Evolutionary conservation across 2,888 invertebrate genomes (phyloP), one percentile per base, ranked within the genome.

Genomic region (Drosophila flavopinicola): DNA sequence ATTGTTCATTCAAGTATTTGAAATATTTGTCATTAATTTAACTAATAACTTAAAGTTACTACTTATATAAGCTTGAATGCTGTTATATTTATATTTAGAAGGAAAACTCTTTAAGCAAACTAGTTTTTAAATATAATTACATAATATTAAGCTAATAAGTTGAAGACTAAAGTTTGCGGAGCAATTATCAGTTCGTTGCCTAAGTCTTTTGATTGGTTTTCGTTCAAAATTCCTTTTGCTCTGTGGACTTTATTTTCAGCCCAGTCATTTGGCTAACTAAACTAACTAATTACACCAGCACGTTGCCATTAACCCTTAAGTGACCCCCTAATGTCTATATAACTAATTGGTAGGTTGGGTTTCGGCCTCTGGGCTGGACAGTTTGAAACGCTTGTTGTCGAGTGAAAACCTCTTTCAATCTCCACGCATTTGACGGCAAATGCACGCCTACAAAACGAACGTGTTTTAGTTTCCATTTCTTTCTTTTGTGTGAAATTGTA

Each of bases 241-340:
- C 25, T 25, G 3, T 10, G 9, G 10, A 23, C 9, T 10, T 3
- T 6, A 6, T 33, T n/a, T 11, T 51, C 10, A 6, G n/a, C 27
- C 35, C 5, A 10, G 15, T 29, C 57, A n/a, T 6, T 42, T 15
- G n/a, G 15, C 6, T 41, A 20, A 1, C 27, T 11, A 32, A 17
- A 4, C 48, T 35, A 35, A 42, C 45, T 51, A 71, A 73, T 66
- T 58, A 35, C 51, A 37, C 11, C 45, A 13, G 69, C 64, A 69
- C 69, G 57, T 37, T 58, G 41, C 61, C 54, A 75, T 73, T 73
- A 70, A 75, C 66, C 71, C 52, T 27, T n/a, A 10, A 17, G 33
- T 63, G 75, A 49, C 72, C 75, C 74, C 35, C 35, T 69, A 75
- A 75, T 73, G 75, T 66, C 75, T 75, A 58, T 53, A 75, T 73